phyloP scores from a whole-genome alignment of 2,113 vertebrate genomes.

The Cranoglanis bouderius region DNA sequence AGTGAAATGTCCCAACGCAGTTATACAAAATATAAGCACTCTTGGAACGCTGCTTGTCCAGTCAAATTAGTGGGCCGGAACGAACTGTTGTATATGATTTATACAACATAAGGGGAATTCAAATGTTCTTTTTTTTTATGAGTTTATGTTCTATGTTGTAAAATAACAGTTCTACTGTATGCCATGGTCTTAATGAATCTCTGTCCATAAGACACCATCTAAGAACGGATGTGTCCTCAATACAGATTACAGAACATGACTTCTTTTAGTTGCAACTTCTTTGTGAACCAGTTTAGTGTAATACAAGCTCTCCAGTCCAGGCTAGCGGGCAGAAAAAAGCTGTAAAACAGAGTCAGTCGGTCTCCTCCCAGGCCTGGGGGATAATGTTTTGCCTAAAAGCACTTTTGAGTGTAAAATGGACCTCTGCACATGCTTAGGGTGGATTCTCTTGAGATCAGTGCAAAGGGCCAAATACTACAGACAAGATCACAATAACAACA shows the following conservation, averaged over 20 bases:
- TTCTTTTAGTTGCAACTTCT: background rate
- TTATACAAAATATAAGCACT: background rate
- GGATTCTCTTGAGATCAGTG: background rate
- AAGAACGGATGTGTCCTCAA: background rate
- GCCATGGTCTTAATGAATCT: background rate
- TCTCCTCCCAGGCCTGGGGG: background rate
- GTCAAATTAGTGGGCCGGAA: background rate
- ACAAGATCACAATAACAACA: background rate
- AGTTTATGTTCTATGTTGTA: background rate
- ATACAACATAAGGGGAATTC: background rate
- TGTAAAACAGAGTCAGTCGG: background rate
- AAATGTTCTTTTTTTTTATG: background rate
- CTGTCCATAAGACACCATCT: background rate
- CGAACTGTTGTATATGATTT: background rate
- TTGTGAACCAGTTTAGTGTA: background rate
- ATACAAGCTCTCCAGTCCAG: background rate
- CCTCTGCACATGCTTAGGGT: background rate
- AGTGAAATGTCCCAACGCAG: background rate
- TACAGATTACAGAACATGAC: background rate
- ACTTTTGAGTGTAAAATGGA: conserved; percentile 2
- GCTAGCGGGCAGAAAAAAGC: background rate
- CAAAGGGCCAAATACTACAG: conserved; percentile 6
- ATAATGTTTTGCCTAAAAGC: conserved; percentile 9
- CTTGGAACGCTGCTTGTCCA: background rate
- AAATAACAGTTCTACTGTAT: background rate